These are phyloP conservation scores for Xiphophorus hellerii DNA, from an alignment of 2,113 vertebrate species.

Conservation along the genomic window DNA sequence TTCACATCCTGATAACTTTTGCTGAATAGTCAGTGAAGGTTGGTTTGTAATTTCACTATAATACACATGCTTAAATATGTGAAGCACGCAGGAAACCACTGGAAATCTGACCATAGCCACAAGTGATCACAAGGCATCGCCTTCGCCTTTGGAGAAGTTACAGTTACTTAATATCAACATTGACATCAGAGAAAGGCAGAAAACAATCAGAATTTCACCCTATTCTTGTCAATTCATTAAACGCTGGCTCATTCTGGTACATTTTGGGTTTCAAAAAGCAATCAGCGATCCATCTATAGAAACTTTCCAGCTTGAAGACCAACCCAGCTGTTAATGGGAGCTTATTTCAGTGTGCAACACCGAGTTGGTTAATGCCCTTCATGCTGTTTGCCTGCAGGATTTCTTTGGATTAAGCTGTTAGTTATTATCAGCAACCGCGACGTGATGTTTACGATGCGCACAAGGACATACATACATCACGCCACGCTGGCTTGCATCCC, in stretches of 20 bases:
- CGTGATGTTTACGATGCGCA: constrained; percentile 35
- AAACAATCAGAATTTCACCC: not conserved
- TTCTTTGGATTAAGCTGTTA: constrained; percentile 52
- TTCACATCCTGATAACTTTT: too few relatives aligned
- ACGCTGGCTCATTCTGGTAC: not conserved
- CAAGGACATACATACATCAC: constrained; percentile 6
- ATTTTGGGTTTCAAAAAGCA: not conserved
- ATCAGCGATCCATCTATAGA: not conserved
- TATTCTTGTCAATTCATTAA: not conserved
- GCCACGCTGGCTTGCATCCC: constrained; percentile 14
- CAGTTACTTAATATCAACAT: not conserved
- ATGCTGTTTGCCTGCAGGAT: constrained; percentile 32
- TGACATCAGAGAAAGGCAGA: too few relatives aligned
- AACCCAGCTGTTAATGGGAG: constrained; percentile 56
- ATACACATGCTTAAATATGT: too few relatives aligned
- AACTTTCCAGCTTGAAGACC: constrained; percentile 35
- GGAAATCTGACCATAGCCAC: too few relatives aligned
- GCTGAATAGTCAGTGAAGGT: too few relatives aligned
- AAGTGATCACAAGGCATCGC: too few relatives aligned
- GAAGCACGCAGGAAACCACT: too few relatives aligned
- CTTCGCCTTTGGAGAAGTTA: not conserved
- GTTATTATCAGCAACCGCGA: constrained; percentile 53
- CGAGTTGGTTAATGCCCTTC: constrained; percentile 15
- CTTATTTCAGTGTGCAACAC: constrained; percentile 50
- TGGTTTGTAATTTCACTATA: too few relatives aligned